These are phyloP conservation scores for Euura saliciscinereae DNA, from an alignment of 1,140 invertebrate genomes.

Conservation along the genomic window DNA sequence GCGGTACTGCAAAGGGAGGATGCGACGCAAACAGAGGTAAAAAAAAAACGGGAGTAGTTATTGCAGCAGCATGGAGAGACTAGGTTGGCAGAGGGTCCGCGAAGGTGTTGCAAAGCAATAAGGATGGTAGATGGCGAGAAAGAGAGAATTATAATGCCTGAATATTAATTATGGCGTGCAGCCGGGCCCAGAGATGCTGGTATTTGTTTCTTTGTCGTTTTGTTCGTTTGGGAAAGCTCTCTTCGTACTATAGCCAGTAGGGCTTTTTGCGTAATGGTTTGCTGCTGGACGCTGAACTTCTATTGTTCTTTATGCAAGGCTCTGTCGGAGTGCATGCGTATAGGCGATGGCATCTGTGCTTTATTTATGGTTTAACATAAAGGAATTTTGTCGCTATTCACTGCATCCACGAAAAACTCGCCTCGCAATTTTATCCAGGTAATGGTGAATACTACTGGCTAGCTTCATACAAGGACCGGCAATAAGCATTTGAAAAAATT, in stretches of 20 bases:
- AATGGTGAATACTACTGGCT: no score
- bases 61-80: conserved; percentile 3
- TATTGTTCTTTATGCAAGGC: not conserved
- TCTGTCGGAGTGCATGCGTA: not conserved
- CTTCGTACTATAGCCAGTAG: not conserved
- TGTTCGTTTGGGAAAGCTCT: conserved; percentile 19
- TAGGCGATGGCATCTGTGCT: not conserved
- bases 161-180: conserved; percentile 48
- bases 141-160: conserved; percentile 35
- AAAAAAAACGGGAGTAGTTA: not conserved
- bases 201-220: conserved; percentile 40
- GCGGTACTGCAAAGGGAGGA: not conserved
- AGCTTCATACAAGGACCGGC: not conserved
- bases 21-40: not conserved
- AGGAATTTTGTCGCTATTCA: not conserved
- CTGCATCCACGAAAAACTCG: not conserved
- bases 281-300: not conserved
- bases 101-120: conserved; percentile 19
- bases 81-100: conserved; percentile 3
- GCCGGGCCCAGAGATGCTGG: conserved; percentile 25
- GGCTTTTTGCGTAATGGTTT: not conserved
- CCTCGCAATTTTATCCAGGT: no score
- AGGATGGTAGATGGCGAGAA: conserved; percentile 12
- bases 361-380: not conserved
- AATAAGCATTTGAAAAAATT: not conserved